Conservation (phyloP, 2,888 invertebrate genomes). For the Hirtodrosophila cameraria region DNA sequence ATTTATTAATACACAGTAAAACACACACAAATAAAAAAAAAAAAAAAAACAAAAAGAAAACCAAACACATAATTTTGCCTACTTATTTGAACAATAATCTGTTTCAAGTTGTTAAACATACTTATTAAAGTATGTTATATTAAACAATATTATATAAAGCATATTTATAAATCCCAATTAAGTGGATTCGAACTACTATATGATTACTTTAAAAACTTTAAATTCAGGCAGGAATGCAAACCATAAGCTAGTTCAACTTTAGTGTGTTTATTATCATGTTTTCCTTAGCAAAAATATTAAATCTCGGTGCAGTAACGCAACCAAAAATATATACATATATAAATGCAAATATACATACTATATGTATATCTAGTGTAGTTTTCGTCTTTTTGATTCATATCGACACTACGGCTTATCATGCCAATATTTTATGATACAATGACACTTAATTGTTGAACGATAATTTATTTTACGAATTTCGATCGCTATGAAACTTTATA, state of each 20-base stretch:
- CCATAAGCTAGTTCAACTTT: conserved; percentile 68
- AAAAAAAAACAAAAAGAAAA: conserved; percentile 50
- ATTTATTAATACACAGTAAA: conserved; percentile 40
- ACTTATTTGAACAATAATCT: conserved; percentile 58
- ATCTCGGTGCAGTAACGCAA: conserved; percentile 54
- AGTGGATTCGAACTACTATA: conserved; percentile 44
- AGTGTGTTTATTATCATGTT: conserved; percentile 67
- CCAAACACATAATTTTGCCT: conserved; percentile 56
- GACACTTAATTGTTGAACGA: conserved; percentile 49
- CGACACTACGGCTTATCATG: conserved; percentile 30
- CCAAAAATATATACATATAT: too few relatives aligned
- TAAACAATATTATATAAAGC: conserved; percentile 19
- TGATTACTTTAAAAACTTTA: conserved; percentile 64
- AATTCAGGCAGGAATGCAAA: conserved; percentile 53
- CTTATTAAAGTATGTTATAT: conserved; percentile 18
- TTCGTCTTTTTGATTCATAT: conserved; percentile 55
- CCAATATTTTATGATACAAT: conserved; percentile 39
- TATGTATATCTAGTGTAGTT: conserved; percentile 58
- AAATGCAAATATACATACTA: conserved; percentile 27
- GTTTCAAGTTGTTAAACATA: conserved; percentile 52
- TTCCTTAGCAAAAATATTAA: conserved; percentile 64
- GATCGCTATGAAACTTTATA: conserved; percentile 29
- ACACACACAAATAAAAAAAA: conserved; percentile 46
- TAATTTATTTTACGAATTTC: conserved; percentile 49
- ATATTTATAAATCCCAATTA: conserved; percentile 29